Conservation (phyloP, 2,113 vertebrate genomes). For the Melanocharis versteri region DNA sequence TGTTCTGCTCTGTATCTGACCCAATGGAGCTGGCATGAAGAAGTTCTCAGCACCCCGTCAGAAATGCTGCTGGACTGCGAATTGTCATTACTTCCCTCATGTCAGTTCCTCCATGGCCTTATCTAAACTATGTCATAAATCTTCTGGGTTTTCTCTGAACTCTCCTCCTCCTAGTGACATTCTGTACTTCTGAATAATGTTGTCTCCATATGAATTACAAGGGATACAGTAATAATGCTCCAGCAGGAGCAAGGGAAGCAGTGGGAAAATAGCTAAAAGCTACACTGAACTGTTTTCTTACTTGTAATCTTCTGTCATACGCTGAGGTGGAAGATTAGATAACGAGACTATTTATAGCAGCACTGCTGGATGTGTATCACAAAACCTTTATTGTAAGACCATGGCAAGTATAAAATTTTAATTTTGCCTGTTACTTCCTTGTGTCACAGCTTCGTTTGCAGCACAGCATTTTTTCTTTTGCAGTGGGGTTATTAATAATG, state of each 20-base stretch:
- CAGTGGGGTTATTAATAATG: neutral
- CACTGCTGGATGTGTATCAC: slow-evolving; percentile 19
- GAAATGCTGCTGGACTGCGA: neutral
- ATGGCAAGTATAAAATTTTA: slow-evolving; percentile 11
- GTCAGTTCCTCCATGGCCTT: slow-evolving; percentile 4
- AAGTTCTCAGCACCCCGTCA: neutral
- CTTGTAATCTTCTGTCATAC: slow-evolving; percentile 39
- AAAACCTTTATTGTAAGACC: slow-evolving; percentile 30
- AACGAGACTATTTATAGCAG: slow-evolving; percentile 40
- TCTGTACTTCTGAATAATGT: slow-evolving; percentile 47
- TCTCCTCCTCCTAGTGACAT: slow-evolving; percentile 24
- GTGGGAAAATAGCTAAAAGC: slow-evolving; percentile 50
- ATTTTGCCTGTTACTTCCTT: neutral
- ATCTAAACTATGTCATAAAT: slow-evolving; percentile 62
- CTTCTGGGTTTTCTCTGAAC: slow-evolving; percentile 39
- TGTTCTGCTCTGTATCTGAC: neutral
- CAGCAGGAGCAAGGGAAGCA: slow-evolving; percentile 23
- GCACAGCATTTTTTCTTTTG: neutral
- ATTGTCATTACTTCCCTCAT: neutral
- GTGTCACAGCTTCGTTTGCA: neutral
- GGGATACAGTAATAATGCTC: neutral
- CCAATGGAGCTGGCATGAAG: neutral
- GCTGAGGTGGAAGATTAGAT: slow-evolving; percentile 44
- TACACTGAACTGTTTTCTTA: slow-evolving; percentile 37
- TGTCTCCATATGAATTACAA: slow-evolving; percentile 45